These are phyloP conservation scores for Calliphora vomitoria DNA, from an alignment of 2,888 invertebrate genomes.

Conservation along the genomic window DNA sequence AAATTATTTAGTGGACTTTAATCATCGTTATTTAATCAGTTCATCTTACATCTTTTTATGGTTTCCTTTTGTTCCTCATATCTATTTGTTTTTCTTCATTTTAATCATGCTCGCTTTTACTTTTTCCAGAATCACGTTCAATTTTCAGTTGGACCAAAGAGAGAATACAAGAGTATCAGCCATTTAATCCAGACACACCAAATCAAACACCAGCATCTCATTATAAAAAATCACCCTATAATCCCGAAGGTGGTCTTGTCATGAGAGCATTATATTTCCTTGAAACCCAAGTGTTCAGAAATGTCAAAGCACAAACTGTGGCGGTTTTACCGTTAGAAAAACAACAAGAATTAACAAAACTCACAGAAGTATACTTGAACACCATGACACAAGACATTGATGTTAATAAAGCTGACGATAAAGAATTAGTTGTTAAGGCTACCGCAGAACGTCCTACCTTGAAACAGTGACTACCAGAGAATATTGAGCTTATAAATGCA, in stretches of 20 bases:
- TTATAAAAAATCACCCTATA: constrained; percentile 78
- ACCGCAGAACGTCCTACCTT: neutral
- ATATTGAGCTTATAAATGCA: constrained; percentile 73
- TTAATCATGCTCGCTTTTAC: constrained; percentile 33
- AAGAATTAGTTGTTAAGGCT: constrained; percentile 6
- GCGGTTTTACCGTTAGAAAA: neutral
- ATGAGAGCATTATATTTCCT: constrained; percentile 82
- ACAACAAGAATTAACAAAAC: neutral
- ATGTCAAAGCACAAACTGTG: constrained; percentile 15
- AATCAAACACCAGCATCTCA: constrained; percentile 76
- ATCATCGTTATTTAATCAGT: neutral
- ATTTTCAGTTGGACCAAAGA: constrained; percentile 81
- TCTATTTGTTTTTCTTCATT: constrained; percentile 19
- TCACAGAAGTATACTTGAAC: neutral
- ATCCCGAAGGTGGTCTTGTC: constrained; percentile 81
- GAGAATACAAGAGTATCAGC: constrained; percentile 78
- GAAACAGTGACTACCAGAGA: constrained; percentile 61
- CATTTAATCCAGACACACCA: constrained; percentile 80
- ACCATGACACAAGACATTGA: constrained; percentile 1
- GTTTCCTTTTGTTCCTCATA: constrained; percentile 18
- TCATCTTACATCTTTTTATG: neutral
- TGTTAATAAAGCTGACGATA: neutral
- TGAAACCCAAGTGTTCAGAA: constrained; percentile 81
- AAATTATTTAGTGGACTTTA: no score
- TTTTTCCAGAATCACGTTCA: constrained; percentile 81